These are phyloP conservation scores for Siphonodentalium dalli DNA, from an alignment of 2,888 invertebrate species.

Conservation along the genomic window DNA sequence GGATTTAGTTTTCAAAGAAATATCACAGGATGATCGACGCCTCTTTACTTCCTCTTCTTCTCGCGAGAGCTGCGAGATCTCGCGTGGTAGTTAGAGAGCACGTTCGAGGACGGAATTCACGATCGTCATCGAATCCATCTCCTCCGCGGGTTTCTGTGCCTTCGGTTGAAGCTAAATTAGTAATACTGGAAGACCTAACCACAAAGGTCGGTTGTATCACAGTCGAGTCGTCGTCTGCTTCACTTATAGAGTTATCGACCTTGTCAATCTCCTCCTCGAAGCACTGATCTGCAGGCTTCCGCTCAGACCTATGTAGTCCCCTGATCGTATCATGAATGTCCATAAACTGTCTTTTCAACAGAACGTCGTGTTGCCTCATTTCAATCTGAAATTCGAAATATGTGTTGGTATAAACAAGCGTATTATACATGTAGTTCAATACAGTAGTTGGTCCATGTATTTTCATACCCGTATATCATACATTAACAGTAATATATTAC, in stretches of 20 bases:
- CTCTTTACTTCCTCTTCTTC: constrained; percentile 52
- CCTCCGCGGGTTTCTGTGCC: too few relatives aligned
- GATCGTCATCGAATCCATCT: constrained; percentile 25
- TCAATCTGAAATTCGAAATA: constrained; percentile 39
- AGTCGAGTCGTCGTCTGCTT: constrained; percentile 30
- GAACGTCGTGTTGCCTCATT: constrained; percentile 50
- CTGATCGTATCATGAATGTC: constrained; percentile 50
- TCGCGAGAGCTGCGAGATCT: constrained; percentile 50
- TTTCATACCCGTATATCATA: too few relatives aligned
- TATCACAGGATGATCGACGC: too few relatives aligned
- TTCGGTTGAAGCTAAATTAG: constrained; percentile 31
- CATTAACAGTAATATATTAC: too few relatives aligned
- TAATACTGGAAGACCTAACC: constrained; percentile 42
- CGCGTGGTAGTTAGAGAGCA: constrained; percentile 52
- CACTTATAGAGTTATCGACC: constrained; percentile 10
- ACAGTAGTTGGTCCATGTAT: too few relatives aligned
- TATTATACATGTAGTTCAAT: not conserved
- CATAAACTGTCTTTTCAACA: constrained; percentile 49
- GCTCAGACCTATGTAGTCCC: constrained; percentile 29
- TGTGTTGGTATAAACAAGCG: not conserved
- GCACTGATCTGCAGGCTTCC: constrained; percentile 3
- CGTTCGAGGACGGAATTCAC: constrained; percentile 42
- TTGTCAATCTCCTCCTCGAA: too few relatives aligned
- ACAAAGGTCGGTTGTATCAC: constrained; percentile 38
- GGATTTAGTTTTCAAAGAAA: too few relatives aligned